Percentiles rank a stretch among this genome's conserved stretches.
phyloP scores from a whole-genome alignment of 2,888 invertebrate genomes.

The Gnatocerus cornutus region DNA sequence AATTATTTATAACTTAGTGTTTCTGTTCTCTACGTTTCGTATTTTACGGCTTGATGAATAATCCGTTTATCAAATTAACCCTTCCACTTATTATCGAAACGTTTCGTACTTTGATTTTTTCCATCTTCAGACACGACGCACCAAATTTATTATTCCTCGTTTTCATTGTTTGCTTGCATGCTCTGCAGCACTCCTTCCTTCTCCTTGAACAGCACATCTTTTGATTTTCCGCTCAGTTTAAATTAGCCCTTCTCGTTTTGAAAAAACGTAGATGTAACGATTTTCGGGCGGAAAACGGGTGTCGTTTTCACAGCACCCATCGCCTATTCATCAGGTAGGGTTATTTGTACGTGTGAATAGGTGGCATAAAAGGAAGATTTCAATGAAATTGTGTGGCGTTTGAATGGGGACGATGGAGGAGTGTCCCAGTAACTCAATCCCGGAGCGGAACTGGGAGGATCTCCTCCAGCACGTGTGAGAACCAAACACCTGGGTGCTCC shows the following conservation, averaged over 20 bases:
- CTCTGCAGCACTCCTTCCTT: too few relatives aligned
- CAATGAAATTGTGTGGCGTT: conserved; percentile 49
- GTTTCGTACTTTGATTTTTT: not conserved
- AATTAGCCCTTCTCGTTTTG: conserved; percentile 13
- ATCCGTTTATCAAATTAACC: conserved; percentile 40
- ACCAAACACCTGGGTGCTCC: conserved; percentile 68
- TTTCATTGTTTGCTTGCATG: too few relatives aligned
- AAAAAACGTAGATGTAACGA: conserved; percentile 32
- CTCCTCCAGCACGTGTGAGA: conserved; percentile 69
- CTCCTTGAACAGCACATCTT: too few relatives aligned
- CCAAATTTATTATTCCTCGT: not conserved
- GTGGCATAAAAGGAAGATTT: conserved; percentile 58
- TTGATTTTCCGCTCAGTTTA: not conserved
- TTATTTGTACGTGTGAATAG: conserved; percentile 41
- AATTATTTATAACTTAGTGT: conserved; percentile 70
- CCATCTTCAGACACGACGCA: not conserved
- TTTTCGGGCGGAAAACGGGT: conserved; percentile 36
- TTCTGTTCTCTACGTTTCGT: conserved; percentile 19
- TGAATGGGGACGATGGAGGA: conserved; percentile 62
- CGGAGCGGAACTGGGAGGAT: conserved; percentile 71
- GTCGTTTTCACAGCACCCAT: conserved; percentile 27
- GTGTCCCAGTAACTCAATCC: conserved; percentile 69
- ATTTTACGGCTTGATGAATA: conserved; percentile 37
- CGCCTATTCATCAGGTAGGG: conserved; percentile 39
- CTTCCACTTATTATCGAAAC: conserved; percentile 11